These are phyloP conservation scores for Polyergus mexicanus DNA, from an alignment of 1,140 invertebrate genomes.

Conservation along the genomic window DNA sequence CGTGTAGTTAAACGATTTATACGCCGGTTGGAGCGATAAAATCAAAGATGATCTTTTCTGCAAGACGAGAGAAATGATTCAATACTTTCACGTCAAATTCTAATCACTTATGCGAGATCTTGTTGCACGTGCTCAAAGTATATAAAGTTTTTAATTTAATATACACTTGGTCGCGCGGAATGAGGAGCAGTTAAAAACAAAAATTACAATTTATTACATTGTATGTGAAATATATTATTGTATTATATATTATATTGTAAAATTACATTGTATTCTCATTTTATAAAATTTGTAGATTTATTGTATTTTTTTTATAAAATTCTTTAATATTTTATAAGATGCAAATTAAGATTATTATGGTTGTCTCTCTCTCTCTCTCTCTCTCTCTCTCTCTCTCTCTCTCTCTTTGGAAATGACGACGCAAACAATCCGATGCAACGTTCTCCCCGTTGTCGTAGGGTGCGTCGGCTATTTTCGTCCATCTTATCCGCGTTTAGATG, in stretches of 20 bases:
- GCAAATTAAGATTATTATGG: not conserved
- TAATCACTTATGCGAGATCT: not conserved
- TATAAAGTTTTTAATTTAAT: not conserved
- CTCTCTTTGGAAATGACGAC: constrained; percentile 25
- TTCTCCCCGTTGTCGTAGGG: constrained; percentile 66
- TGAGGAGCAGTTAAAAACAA: not conserved
- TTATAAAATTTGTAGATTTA: too few relatives aligned
- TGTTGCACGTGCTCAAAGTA: not conserved
- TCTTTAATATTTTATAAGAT: not conserved
- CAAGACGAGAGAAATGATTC: not conserved
- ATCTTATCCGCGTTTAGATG: constrained; percentile 66
- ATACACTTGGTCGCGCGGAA: not conserved
- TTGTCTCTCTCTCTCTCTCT: too few relatives aligned
- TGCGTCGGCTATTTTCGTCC: constrained; percentile 64
- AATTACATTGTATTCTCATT: too few relatives aligned
- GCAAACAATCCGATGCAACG: constrained; percentile 63
- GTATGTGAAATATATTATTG: not conserved
- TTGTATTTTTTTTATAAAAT: not conserved
- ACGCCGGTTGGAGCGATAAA: not conserved
- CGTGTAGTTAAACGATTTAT: constrained; percentile 11
- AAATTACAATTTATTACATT: not conserved
- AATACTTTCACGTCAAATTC: not conserved
- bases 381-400: too few relatives aligned
- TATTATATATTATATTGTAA: too few relatives aligned
- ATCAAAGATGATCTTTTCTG: not conserved